Evolutionary conservation across 1,140 invertebrate genomes (phyloP), one percentile per base, ranked within the genome.

Genomic region (Leucophenga varia): DNA sequence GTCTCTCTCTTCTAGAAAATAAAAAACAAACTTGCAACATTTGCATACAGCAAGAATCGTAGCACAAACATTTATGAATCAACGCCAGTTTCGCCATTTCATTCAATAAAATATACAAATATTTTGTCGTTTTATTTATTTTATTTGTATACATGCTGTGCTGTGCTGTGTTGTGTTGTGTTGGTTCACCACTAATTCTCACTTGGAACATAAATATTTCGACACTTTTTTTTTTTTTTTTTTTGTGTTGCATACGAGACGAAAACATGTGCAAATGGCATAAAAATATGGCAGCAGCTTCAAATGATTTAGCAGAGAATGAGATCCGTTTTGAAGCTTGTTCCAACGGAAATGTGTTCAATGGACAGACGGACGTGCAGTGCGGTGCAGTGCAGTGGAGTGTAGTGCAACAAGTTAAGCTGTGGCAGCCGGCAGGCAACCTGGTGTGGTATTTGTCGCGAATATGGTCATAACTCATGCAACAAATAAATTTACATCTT

Each of bases 391-490:
- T 7, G 4, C 14, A 10, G 9, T 16, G 28, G 22, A 25, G 5
- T 25, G 34, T 12, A 19, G 25, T 32, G 36, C 46, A n/a, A n/a
- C n/a, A n/a, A n/a, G n/a, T n/a, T n/a, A n/a, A n/a, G 49, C 43
- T 56, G 53, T 25, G 22, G 22, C 22, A 25, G n/a, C n/a, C n/a
- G n/a, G n/a, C n/a, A n/a, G n/a, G n/a, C n/a, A n/a, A n/a, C n/a
- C n/a, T 25, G 22, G 22, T 25, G 22, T 25, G 35, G 51, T 44
- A 67, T 70, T 64, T 65, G 58, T 69, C 61, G 61, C 44, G 41
- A 46, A 59, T 70, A 61, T 64, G 59, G 55, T 70, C 67, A 70
- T 70, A 70, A 70, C 54, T 70, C 65, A 70, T 70, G 67, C 67
- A 63, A 63, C 65, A 70, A 70, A 70, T 60, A 63, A 56, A 54